A percentile compares a stretch with the other conserved stretches of the same genome.
Evolutionary conservation across 1,140 invertebrate genomes (phyloP).

Genomic region (Acyrthosiphon pisum): DNA sequence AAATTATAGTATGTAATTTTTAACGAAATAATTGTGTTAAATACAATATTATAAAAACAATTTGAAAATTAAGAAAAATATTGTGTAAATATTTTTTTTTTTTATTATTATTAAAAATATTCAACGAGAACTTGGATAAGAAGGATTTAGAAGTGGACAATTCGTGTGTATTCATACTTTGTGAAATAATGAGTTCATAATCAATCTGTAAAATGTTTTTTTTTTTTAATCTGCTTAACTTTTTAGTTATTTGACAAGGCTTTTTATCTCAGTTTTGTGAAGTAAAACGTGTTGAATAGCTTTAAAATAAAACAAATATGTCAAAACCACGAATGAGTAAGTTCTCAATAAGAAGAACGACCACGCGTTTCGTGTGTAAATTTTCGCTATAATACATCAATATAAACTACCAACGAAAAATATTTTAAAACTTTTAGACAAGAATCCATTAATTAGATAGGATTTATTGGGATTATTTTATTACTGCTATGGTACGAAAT

Average conservation of each 20-base stretch:
- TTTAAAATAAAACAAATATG: neutral
- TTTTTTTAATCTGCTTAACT: neutral
- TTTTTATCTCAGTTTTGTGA: neutral
- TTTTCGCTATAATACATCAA: neutral
- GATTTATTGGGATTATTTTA: conserved; percentile 7
- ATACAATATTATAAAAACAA: neutral
- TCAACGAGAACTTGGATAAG: neutral
- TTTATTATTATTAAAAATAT: neutral
- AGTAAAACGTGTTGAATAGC: neutral
- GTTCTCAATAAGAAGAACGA: neutral
- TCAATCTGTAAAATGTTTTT: neutral
- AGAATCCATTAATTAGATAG: neutral
- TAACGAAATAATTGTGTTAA: neutral
- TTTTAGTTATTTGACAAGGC: neutral
- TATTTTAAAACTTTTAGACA: neutral
- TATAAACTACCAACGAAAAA: neutral
- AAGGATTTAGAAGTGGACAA: neutral
- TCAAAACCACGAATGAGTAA: neutral
- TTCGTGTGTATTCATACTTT: neutral
- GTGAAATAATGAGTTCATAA: neutral
- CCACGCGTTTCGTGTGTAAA: neutral
- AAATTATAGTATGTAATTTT: neutral
- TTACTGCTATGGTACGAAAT: neutral
- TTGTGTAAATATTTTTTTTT: neutral
- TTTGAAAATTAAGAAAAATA: neutral